Percentiles rank a stretch among this genome's conserved stretches.
Conservation (phyloP, 2,113 vertebrate species). For the Corapipo altera region DNA sequence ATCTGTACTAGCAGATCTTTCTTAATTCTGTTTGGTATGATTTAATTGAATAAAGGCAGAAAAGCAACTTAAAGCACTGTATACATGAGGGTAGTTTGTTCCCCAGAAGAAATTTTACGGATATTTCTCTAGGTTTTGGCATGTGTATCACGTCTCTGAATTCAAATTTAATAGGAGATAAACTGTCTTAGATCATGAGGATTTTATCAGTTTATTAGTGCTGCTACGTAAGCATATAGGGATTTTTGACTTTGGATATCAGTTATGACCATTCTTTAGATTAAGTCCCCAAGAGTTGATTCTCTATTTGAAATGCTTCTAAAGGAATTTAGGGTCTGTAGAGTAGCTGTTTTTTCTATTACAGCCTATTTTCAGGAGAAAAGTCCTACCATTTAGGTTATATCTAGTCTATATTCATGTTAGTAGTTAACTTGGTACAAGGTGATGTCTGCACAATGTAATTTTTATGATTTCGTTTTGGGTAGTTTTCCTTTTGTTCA, state of each 20-base stretch:
- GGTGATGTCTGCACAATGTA: neutral
- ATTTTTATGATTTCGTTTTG: neutral
- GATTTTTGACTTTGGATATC: neutral
- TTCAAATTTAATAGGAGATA: neutral
- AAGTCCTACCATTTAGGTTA: neutral
- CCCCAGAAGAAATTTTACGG: neutral
- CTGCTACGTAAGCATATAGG: neutral
- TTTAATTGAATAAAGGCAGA: neutral
- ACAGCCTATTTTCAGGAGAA: neutral
- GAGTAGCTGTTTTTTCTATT: neutral
- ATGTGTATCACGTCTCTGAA: neutral
- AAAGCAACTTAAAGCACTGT: neutral
- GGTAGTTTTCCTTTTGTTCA: neutral
- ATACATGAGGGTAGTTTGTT: fast-evolving
- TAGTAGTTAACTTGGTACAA: neutral
- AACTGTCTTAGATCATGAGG: neutral
- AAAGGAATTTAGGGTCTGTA: neutral
- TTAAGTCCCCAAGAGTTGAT: neutral
- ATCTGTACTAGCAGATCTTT: neutral
- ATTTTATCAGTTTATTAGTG: neutral
- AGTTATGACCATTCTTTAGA: neutral
- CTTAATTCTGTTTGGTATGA: neutral
- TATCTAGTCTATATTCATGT: no score
- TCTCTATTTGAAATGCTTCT: neutral
- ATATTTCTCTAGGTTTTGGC: neutral